Conservation (phyloP, 2,888 invertebrate genomes). For the Scaptomyza flava region DNA sequence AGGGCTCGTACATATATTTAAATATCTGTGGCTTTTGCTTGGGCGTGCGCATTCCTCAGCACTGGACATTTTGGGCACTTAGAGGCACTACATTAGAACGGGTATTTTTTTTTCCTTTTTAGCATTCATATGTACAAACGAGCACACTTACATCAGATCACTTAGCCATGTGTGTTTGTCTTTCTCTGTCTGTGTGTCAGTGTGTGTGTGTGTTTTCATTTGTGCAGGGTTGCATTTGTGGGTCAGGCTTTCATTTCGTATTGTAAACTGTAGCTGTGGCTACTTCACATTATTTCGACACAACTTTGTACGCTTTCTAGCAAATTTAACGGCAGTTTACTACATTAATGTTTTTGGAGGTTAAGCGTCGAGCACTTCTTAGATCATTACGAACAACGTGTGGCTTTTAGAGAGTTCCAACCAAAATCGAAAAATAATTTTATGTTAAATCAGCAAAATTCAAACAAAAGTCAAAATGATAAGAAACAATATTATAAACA, state of each 20-base stretch:
- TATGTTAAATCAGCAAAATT: conserved; percentile 59
- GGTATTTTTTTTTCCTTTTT: conserved; percentile 7
- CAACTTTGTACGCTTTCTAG: conserved; percentile 42
- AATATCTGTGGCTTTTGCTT: conserved; percentile 5
- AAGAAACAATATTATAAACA: conserved; percentile 37
- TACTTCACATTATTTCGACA: conserved; percentile 19
- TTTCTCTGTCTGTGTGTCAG: conserved; percentile 17
- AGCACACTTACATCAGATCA: conserved; percentile 37
- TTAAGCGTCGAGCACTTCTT: conserved; percentile 36
- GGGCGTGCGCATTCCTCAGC: conserved; percentile 13
- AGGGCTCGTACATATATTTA: conserved; percentile 11
- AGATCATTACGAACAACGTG: conserved; percentile 29
- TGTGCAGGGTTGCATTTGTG: conserved; percentile 35
- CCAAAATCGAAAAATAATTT: conserved; percentile 39
- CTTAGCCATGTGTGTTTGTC: conserved; percentile 13
- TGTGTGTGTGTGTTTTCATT: conserved; percentile 18
- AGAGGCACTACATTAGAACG: conserved; percentile 9
- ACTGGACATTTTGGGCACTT: conserved; percentile 6
- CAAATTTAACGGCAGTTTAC: conserved; percentile 36
- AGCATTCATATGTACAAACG: conserved; percentile 33
- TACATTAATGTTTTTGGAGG: conserved; percentile 7
- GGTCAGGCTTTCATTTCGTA: conserved; percentile 38
- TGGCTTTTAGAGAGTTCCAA: conserved; percentile 52
- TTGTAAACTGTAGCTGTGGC: conserved; percentile 39
- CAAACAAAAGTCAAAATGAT: conserved; percentile 41